phyloP scores from a whole-genome alignment of 2,888 invertebrate species.

The Orthosia gothica region DNA sequence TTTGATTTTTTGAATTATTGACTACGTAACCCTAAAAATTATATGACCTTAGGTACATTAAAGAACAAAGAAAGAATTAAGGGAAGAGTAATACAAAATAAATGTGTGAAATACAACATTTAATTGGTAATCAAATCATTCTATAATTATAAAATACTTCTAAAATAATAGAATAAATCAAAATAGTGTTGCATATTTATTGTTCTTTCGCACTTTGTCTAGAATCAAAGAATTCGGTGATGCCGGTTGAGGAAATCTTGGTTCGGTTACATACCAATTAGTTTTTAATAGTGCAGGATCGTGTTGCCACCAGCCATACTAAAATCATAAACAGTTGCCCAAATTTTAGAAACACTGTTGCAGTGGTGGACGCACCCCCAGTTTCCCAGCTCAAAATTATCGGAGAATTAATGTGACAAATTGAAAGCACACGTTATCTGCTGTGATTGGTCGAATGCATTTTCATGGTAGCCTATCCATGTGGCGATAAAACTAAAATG shows the following conservation, averaged over 20 bases:
- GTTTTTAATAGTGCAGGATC: slow-evolving; percentile 81
- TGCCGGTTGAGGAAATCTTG: slow-evolving; percentile 82
- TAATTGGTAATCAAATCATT: not conserved
- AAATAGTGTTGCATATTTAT: slow-evolving; percentile 87
- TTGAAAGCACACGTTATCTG: too few species aligned
- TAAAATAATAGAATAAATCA: slow-evolving; percentile 60
- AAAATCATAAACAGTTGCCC: slow-evolving; percentile 57
- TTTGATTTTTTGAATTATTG: too few species aligned
- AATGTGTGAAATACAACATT: not conserved
- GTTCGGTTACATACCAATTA: slow-evolving; percentile 85
- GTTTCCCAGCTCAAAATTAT: too few species aligned
- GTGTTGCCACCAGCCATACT: slow-evolving; percentile 90
- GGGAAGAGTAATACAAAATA: not conserved
- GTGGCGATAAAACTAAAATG: too few species aligned
- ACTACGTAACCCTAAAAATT: too few species aligned
- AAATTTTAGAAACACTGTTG: not conserved
- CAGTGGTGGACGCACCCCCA: too few species aligned
- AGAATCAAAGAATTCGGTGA: slow-evolving; percentile 85
- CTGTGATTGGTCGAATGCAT: too few species aligned
- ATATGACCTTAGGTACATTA: too few species aligned
- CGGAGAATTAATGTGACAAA: too few species aligned
- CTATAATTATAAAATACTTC: not conserved
- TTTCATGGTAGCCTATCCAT: too few species aligned
- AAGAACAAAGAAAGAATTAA: too few species aligned
- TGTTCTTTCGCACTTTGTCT: slow-evolving; percentile 84